A percentile compares a stretch with the other conserved stretches of the same genome.
phyloP scores from a whole-genome alignment of 2,797 vertebrate species.

The Picus viridis region DNA sequence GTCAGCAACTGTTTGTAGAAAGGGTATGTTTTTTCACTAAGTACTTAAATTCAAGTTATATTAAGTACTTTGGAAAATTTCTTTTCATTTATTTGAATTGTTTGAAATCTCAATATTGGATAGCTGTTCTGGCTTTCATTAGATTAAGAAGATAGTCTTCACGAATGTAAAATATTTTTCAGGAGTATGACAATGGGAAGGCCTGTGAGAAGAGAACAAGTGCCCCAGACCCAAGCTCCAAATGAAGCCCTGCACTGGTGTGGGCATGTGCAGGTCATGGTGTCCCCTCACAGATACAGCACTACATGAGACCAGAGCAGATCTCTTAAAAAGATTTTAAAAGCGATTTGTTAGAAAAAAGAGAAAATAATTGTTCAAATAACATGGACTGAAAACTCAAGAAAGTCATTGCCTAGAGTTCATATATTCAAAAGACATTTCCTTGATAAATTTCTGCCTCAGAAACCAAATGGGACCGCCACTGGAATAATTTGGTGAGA shows the following conservation, averaged over 20 bases:
- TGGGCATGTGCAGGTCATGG: neutral
- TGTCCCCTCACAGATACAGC: neutral
- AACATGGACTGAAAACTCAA: neutral
- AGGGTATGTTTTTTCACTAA: neutral
- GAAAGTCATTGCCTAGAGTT: neutral
- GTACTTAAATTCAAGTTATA: neutral
- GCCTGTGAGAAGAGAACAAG: neutral
- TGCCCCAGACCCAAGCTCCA: rapidly evolving
- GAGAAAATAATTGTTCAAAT: neutral
- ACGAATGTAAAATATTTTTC: neutral
- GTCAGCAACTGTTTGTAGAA: neutral
- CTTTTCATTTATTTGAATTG: neutral
- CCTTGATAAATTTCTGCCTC: neutral
- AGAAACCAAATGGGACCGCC: neutral
- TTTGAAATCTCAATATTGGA: neutral
- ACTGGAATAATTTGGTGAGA: neutral
- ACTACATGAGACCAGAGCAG: neutral
- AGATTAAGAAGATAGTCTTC: neutral
- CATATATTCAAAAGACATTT: neutral
- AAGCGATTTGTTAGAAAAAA: neutral
- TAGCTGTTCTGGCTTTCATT: neutral
- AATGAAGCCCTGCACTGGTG: neutral
- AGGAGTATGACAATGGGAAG: neutral
- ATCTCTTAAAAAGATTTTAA: neutral
- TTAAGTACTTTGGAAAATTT: neutral